Evolutionary conservation across 2,888 invertebrate species (phyloP).

Genomic region (Deroplatys truncata): DNA sequence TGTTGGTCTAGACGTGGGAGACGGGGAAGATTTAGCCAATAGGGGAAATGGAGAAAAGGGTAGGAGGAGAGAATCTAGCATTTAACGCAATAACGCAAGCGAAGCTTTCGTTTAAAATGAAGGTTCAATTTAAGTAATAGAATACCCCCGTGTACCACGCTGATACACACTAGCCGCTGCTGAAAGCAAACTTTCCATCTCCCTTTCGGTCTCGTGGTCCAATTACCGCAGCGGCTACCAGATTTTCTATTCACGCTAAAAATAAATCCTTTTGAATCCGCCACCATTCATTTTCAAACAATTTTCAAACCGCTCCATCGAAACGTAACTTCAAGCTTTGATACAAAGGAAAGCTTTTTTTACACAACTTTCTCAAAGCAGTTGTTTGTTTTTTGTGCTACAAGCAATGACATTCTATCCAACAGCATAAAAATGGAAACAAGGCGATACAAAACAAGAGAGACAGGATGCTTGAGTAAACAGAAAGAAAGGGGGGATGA

Average conservation of each 20-base stretch:
- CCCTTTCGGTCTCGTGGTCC: not conserved
- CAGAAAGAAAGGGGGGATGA: too few species aligned
- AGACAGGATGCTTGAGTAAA: not conserved
- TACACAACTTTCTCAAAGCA: not conserved
- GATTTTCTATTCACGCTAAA: not conserved
- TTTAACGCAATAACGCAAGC: too few species aligned
- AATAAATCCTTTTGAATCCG: not conserved
- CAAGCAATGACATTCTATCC: not conserved
- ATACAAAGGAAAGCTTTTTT: not conserved
- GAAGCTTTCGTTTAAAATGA: too few species aligned
- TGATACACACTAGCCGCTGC: too few species aligned
- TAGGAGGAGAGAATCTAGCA: too few species aligned
- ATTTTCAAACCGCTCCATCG: not conserved
- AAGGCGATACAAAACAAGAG: not conserved
- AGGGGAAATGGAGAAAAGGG: too few species aligned
- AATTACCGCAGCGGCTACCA: not conserved
- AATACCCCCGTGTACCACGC: not conserved
- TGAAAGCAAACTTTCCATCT: not conserved
- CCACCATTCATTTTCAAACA: not conserved
- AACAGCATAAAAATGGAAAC: not conserved
- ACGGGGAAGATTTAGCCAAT: too few species aligned
- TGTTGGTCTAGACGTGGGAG: too few species aligned
- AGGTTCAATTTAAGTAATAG: too few species aligned
- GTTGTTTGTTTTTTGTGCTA: not conserved
- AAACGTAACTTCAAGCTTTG: not conserved